Evolutionary conservation across 2,888 invertebrate genomes (phyloP), one percentile per base, ranked within the genome.

Genomic region (Lapara coniferarum): DNA sequence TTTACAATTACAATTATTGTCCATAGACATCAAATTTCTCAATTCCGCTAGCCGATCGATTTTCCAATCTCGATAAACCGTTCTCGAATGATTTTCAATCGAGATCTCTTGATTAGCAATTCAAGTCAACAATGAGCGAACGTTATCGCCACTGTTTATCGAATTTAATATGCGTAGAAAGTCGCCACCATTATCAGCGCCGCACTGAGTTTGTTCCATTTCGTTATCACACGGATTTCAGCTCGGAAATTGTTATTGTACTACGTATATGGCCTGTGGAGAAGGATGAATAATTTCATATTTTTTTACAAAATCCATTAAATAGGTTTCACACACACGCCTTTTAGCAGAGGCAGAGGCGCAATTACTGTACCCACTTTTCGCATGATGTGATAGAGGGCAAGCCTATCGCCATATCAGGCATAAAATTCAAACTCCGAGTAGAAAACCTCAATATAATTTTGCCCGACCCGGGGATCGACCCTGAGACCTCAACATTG

Each of bases 91-190:
- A 86, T 86, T 89, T 92, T 87, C 86, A 92, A 91, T 92, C 87
- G 85, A 82, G 88, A 92, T 92, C 89, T 87, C 81, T 85, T 88
- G 92, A 93, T 93, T 92, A 92, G 83, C 83, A 83, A 84, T 85
- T 85, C 72, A 68, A 73, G 72, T 83, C 83, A 89, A 92, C 92
- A 93, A 92, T 92, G 81, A 89, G 75, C 72, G 69, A 69, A 70
- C 71, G 77, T 90, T 92, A 93, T 92, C 91, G 82, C 70, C 67
- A 71, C 74, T 78, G 83, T 85, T 92, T 93, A 93, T 93, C 93
- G 87, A 75, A 83, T 88, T 90, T 93, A 93, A 93, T 93, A 88
- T 87, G 91, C 93, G 91, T 93, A 87, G 88, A 91, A 91, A 93
- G 89, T 88, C 85, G 84, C 83, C 78, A 79, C 78, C 77, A 82